These are phyloP conservation scores for Cepaea hortensis DNA, from an alignment of 2,888 invertebrate species.

Conservation along the genomic window DNA sequence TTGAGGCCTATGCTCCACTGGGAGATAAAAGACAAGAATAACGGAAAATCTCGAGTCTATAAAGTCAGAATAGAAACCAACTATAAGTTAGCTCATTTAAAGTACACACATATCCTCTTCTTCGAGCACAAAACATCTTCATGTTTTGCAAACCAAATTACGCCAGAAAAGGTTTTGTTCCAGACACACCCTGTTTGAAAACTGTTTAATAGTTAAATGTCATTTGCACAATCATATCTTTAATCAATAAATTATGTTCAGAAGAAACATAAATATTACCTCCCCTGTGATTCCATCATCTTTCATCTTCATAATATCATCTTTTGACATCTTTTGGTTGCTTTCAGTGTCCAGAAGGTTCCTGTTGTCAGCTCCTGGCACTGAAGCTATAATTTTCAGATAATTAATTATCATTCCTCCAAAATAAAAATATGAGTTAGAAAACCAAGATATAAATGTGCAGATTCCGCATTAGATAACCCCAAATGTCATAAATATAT, in stretches of 20 bases:
- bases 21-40: no score
- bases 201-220: neutral
- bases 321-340: constrained; percentile 88
- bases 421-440: no score
- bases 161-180: neutral
- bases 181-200: neutral
- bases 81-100: no score
- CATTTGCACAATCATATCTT: no score
- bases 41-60: no score
- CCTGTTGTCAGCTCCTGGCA: constrained; percentile 83
- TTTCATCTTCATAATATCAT: constrained; percentile 88
- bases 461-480: no score
- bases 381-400: constrained; percentile 12
- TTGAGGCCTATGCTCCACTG: no score
- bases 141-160: neutral
- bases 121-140: no score
- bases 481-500: no score
- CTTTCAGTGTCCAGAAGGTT: constrained; percentile 86
- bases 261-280: constrained; percentile 54
- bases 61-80: no score
- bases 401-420: neutral
- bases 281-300: constrained; percentile 85
- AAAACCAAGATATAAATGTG: no score
- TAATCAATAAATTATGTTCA: neutral
- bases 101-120: no score